These are phyloP conservation scores for Halichondria panicea DNA, from an alignment of 37 sponge, comb jelly and placozoan genomes.

Conservation along the genomic window DNA sequence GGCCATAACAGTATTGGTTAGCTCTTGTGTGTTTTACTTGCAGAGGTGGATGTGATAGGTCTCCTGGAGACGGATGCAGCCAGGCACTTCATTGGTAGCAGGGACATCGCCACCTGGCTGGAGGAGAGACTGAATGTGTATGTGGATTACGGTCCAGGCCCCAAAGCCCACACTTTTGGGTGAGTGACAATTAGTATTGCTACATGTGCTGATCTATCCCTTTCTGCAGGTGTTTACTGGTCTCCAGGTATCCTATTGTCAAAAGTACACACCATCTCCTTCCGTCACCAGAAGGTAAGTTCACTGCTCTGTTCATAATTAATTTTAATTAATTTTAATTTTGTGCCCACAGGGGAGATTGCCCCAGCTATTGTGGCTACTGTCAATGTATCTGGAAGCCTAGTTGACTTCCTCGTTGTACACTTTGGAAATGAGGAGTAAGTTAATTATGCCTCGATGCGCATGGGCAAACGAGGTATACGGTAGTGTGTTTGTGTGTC, in stretches of 20 bases:
- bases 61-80: slow-evolving; percentile 56
- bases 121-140: slow-evolving; percentile 55
- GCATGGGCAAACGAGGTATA: not conserved
- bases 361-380: slow-evolving; percentile 59
- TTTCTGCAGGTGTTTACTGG: slow-evolving; percentile 27
- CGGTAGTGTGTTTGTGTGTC: not conserved
- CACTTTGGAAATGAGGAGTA: slow-evolving; percentile 70
- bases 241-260: slow-evolving; percentile 68
- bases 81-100: slow-evolving; percentile 48
- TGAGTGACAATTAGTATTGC: slow-evolving; percentile 27
- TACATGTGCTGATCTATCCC: not conserved
- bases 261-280: slow-evolving; percentile 49
- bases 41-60: slow-evolving; percentile 71
- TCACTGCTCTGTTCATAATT: not conserved
- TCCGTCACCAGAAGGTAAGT: slow-evolving; percentile 59
- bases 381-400: slow-evolving; percentile 48
- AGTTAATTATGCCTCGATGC: slow-evolving; percentile 1
- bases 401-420: slow-evolving; percentile 48
- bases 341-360: slow-evolving; percentile 37
- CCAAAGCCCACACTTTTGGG: slow-evolving; percentile 52
- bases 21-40: not conserved
- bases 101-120: slow-evolving; percentile 54
- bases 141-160: slow-evolving; percentile 60
- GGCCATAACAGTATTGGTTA: no score
- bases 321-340: not conserved